Conservation (phyloP, 2,113 vertebrate genomes). For the Chelonoidis abingdonii region DNA sequence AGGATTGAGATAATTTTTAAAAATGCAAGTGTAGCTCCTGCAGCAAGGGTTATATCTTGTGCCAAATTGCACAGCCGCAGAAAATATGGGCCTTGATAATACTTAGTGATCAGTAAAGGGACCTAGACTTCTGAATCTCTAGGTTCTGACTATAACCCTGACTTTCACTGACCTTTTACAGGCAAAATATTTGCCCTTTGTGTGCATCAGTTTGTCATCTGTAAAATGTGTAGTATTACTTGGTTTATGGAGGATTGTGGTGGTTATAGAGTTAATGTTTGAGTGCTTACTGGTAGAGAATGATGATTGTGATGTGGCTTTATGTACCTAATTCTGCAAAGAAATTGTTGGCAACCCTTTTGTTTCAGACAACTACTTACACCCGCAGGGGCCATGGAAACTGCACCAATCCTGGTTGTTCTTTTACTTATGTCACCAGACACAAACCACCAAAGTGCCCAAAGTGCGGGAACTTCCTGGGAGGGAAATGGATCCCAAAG, state of each 20-base stretch:
- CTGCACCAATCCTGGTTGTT: conserved; percentile 92
- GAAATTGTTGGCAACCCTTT: not conserved
- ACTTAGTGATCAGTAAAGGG: not conserved
- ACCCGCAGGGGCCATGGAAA: conserved; percentile 94
- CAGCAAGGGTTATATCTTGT: not conserved
- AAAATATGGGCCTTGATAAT: not conserved
- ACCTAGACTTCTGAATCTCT: not conserved
- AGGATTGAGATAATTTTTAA: not conserved
- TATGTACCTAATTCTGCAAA: not conserved
- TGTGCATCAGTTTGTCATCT: not conserved
- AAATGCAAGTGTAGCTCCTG: not conserved
- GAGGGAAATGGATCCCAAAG: conserved; percentile 94
- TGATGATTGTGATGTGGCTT: not conserved
- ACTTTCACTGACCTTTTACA: not conserved
- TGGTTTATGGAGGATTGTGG: not conserved
- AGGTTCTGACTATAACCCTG: not conserved
- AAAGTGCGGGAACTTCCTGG: conserved; percentile 89
- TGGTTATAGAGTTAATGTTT: not conserved
- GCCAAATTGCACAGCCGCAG: not conserved
- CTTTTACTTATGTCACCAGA: conserved; percentile 95
- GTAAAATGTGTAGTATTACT: not conserved
- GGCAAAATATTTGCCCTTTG: not conserved
- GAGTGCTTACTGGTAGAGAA: not conserved
- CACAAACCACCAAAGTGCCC: conserved; percentile 96
- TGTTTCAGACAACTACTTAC: conserved; percentile 90